phyloP scores from a whole-genome alignment of 1,140 invertebrate species.

The Drosophila bocqueti region DNA sequence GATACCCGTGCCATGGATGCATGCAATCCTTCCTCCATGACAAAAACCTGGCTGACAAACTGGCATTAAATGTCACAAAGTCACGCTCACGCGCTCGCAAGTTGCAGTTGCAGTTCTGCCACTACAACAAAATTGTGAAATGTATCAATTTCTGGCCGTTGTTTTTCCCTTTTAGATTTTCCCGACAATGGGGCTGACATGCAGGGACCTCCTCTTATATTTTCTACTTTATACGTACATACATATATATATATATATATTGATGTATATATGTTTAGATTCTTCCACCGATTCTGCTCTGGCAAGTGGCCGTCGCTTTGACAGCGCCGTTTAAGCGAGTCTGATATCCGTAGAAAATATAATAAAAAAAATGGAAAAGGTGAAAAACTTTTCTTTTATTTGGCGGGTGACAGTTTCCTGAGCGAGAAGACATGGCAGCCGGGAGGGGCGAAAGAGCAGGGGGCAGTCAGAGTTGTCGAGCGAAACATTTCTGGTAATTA shows the following conservation, averaged over 20 bases:
- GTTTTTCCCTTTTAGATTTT: conserved; percentile 19
- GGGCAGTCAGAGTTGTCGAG: conserved; percentile 15
- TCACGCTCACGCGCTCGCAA: conserved; percentile 72
- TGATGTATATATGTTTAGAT: background rate
- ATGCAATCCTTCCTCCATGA: conserved; percentile 37
- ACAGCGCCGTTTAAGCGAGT: conserved; percentile 67
- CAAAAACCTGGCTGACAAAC: conserved; percentile 59
- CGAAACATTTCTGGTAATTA: background rate
- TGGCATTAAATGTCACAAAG: conserved; percentile 81
- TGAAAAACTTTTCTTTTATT: conserved; percentile 33
- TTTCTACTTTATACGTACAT: background rate
- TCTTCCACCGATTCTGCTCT: conserved; percentile 2
- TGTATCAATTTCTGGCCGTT: conserved; percentile 78
- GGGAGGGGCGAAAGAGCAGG: background rate
- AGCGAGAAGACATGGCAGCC: conserved; percentile 23
- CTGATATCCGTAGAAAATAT: conserved; percentile 6
- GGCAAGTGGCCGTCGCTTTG: conserved; percentile 72
- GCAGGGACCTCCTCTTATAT: conserved; percentile 15
- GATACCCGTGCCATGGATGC: conserved; percentile 14
- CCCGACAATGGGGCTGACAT: conserved; percentile 42
- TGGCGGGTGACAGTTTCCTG: conserved; percentile 57
- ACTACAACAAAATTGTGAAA: conserved; percentile 66
- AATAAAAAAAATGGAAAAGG: background rate
- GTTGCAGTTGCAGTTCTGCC: conserved; percentile 31
- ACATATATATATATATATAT: background rate